phyloP scores from a whole-genome alignment of 2,888 invertebrate species.

The Cheilosia impressa region DNA sequence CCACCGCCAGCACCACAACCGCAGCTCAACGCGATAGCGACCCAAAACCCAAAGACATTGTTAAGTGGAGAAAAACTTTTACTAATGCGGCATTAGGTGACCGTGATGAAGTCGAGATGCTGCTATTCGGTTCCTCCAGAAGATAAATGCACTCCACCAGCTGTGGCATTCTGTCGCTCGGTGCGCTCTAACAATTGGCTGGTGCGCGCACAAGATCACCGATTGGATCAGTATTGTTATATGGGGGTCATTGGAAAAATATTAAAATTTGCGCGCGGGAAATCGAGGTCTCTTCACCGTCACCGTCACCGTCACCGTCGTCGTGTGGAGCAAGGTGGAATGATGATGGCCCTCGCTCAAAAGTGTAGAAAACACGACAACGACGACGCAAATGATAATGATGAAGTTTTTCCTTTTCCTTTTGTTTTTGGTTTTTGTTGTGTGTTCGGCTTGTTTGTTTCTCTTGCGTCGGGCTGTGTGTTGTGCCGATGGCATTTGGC shows the following conservation, averaged over 20 bases:
- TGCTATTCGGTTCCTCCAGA: constrained; percentile 25
- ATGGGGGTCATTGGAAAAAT: constrained; percentile 75
- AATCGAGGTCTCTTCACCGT: constrained; percentile 56
- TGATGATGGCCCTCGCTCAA: constrained; percentile 64
- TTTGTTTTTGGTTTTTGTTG: constrained; percentile 37
- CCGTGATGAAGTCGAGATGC: constrained; percentile 71
- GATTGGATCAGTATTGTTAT: constrained; percentile 72
- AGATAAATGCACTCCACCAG: constrained; percentile 62
- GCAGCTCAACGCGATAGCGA: constrained; percentile 29
- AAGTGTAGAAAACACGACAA: constrained; percentile 66
- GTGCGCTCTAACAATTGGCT: constrained; percentile 31
- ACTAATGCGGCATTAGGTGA: constrained; percentile 70
- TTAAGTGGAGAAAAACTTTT: constrained; percentile 64
- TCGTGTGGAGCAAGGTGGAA: constrained; percentile 70
- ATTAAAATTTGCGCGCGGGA: constrained; percentile 71
- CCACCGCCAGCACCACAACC: constrained; percentile 4
- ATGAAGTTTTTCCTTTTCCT: constrained; percentile 46
- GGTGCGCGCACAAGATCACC: constrained; percentile 51
- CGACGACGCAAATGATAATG: constrained; percentile 72
- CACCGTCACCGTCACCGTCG: not conserved
- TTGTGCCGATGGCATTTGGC: constrained; percentile 71
- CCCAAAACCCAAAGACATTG: constrained; percentile 57
- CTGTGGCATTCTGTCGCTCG: constrained; percentile 40
- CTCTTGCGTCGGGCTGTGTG: constrained; percentile 31
- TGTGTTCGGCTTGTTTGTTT: constrained; percentile 44